phyloP scores from a whole-genome alignment of 2,888 invertebrate genomes.

The Tetrapedia diversipes region DNA sequence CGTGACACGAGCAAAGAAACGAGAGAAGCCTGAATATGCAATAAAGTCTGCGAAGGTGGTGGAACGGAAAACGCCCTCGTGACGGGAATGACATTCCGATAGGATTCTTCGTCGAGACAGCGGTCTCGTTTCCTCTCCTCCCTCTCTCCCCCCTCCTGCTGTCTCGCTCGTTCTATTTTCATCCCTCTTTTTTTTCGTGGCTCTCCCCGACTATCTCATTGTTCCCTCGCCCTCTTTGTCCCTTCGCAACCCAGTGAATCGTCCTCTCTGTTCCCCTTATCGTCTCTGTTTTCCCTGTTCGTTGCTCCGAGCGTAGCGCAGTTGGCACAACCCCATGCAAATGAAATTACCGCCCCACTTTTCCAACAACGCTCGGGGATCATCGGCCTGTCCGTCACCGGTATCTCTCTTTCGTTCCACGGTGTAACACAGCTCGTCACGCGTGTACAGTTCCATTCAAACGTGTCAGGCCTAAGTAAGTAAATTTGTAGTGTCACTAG shows the following conservation, averaged over 20 bases:
- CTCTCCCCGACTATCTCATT: conserved; percentile 25
- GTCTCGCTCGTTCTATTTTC: conserved; percentile 11
- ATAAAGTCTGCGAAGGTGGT: conserved; percentile 58
- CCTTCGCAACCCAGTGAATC: not conserved
- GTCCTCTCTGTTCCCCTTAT: conserved; percentile 27
- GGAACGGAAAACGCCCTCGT: conserved; percentile 58
- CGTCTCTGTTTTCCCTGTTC: conserved; percentile 21
- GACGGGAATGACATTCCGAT: conserved; percentile 69
- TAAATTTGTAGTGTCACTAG: too few relatives aligned
- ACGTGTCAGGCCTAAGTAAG: too few relatives aligned
- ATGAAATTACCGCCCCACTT: conserved; percentile 74
- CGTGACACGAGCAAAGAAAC: conserved; percentile 26
- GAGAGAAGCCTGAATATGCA: conserved; percentile 62
- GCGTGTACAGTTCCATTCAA: too few relatives aligned
- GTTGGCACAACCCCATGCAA: conserved; percentile 65
- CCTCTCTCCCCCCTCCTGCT: too few relatives aligned
- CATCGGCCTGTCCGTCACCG: conserved; percentile 50
- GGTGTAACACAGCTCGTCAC: conserved; percentile 24
- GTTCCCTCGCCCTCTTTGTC: not conserved
- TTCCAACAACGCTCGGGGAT: conserved; percentile 50
- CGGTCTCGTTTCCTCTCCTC: conserved; percentile 34
- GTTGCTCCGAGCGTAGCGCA: conserved; percentile 30
- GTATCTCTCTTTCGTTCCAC: conserved; percentile 48
- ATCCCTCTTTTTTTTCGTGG: conserved; percentile 1
- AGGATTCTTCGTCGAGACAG: conserved; percentile 62